These are phyloP conservation scores for Oligia strigilis DNA, from an alignment of 2,888 invertebrate genomes.

Conservation along the genomic window DNA sequence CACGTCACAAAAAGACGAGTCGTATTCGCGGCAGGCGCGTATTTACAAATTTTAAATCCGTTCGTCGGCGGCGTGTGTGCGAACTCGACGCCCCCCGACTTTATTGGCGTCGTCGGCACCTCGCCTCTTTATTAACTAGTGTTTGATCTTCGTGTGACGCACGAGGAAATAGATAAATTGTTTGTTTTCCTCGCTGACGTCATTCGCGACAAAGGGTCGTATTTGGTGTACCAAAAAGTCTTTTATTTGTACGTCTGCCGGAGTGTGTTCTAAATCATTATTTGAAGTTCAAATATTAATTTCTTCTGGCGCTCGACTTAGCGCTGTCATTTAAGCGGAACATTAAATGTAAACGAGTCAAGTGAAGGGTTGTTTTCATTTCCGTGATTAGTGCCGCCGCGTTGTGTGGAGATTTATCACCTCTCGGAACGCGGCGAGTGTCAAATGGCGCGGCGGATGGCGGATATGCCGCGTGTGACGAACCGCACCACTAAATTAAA, in stretches of 20 bases:
- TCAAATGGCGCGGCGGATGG: constrained; percentile 83
- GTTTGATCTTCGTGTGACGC: constrained; percentile 81
- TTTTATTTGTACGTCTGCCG: constrained; percentile 62
- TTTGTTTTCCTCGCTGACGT: constrained; percentile 80
- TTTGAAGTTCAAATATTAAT: constrained; percentile 68
- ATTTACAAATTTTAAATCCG: constrained; percentile 84
- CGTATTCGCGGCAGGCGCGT: constrained; percentile 75
- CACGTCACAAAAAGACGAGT: constrained; percentile 81
- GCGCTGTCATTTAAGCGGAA: constrained; percentile 78
- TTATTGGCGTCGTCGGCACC: constrained; percentile 81
- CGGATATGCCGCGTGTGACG: constrained; percentile 81
- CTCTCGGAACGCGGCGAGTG: constrained; percentile 80
- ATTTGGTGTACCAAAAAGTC: constrained; percentile 50
- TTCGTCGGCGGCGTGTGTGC: constrained; percentile 76
- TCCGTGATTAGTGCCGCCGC: constrained; percentile 85
- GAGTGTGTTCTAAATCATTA: constrained; percentile 65
- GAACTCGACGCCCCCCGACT: constrained; percentile 79
- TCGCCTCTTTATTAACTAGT: constrained; percentile 81
- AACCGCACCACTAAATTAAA: constrained; percentile 87
- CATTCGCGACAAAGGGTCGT: constrained; percentile 67
- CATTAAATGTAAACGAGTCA: constrained; percentile 80
- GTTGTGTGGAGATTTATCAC: constrained; percentile 85
- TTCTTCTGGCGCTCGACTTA: constrained; percentile 68
- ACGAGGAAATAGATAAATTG: constrained; percentile 85
- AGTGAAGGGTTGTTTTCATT: constrained; percentile 87